phyloP scores from a whole-genome alignment of 2,113 vertebrate species.

The Lagopus leucura region DNA sequence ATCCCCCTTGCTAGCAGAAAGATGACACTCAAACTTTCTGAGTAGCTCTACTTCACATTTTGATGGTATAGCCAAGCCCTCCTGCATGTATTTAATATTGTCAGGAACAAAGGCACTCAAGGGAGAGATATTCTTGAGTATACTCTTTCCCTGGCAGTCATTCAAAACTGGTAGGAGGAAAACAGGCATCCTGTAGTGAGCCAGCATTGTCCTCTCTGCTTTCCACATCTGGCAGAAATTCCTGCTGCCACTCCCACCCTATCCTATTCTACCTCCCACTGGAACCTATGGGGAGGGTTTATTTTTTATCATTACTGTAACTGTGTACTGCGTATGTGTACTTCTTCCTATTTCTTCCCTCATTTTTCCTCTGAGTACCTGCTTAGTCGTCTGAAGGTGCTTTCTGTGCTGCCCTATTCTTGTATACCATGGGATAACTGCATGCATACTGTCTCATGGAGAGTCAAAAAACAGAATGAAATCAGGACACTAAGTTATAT shows the following conservation, averaged over 20 bases:
- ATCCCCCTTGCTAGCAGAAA: background rate
- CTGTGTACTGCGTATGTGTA: background rate
- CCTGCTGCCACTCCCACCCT: background rate
- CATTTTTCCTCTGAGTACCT: background rate
- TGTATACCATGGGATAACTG: rapidly evolving
- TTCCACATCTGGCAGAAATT: conserved; percentile 33
- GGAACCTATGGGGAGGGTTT: background rate
- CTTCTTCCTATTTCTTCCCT: background rate
- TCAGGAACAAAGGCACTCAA: background rate
- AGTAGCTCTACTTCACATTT: background rate
- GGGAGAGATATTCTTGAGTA: background rate
- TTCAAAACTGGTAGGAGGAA: conserved; percentile 53
- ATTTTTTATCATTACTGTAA: background rate
- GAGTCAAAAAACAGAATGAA: background rate
- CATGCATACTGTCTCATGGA: background rate
- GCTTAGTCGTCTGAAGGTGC: background rate
- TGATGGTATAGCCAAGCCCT: background rate
- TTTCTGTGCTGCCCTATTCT: background rate
- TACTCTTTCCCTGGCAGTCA: conserved; percentile 17
- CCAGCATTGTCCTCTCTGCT: conserved; percentile 31
- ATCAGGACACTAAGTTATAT: background rate
- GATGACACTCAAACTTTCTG: background rate
- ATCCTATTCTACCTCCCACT: background rate
- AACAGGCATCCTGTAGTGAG: conserved; percentile 32
- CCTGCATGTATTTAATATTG: background rate